Conservation (phyloP, 1,140 invertebrate genomes). For the Bombus picipes region DNA sequence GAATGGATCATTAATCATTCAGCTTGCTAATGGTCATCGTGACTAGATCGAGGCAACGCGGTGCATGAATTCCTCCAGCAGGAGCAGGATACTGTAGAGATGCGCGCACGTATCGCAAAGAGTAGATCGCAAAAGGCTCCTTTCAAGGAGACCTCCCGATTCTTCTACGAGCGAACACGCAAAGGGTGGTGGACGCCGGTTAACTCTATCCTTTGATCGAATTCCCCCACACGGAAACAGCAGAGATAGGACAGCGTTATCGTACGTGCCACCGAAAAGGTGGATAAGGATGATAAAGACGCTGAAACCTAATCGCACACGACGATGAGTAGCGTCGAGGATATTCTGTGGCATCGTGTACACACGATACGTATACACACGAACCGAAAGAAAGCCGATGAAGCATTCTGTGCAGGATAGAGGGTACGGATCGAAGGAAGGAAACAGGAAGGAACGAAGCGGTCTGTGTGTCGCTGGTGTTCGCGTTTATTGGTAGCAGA, state of each 20-base stretch:
- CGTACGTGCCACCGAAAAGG: conserved; percentile 32
- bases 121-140: conserved; percentile 25
- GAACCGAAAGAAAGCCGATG: not conserved
- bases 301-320: conserved; percentile 28
- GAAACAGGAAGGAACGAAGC: conserved; percentile 27
- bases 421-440: not conserved
- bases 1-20: conserved; percentile 62
- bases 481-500: conserved; percentile 61
- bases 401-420: not conserved
- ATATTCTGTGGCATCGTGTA: conserved; percentile 21
- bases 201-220: conserved; percentile 49
- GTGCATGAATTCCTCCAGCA: not conserved
- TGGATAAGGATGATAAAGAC: conserved; percentile 53
- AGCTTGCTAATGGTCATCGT: conserved; percentile 55
- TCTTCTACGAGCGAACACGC: conserved; percentile 28
- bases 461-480: conserved; percentile 28
- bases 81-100: conserved; percentile 33
- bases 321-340: not conserved
- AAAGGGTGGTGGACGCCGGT: not conserved
- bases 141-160: conserved; percentile 13
- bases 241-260: conserved; percentile 42
- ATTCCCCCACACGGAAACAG: conserved; percentile 45
- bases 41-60: conserved; percentile 43
- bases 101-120: conserved; percentile 27
- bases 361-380: not conserved